Evolutionary conservation across 2,888 invertebrate species (phyloP), one percentile per base, ranked within the genome.

Genomic region (Philaethria dido): DNA sequence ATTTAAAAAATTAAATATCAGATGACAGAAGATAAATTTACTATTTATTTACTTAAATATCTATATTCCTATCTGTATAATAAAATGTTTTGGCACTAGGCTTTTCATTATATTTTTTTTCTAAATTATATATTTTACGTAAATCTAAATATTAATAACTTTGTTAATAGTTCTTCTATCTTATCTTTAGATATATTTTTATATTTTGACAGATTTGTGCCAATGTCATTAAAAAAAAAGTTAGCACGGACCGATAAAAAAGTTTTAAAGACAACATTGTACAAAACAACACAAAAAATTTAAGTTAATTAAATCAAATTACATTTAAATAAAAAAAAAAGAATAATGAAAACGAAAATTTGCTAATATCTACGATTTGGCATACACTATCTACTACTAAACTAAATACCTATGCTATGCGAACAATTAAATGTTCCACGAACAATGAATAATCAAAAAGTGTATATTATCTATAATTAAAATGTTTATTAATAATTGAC

Each of bases 401-500:
- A 42, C 22, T 45, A 18, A n/a, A 2, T 54, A 42, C 22, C 22
- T 42, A 57, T 42, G 11, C 16, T 39, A 39, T 22, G 13, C 16
- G n/a, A 55, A 25, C 16, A 66, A 62, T 47, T 6, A 29, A 62
- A 62, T 62, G n/a, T 44, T n/a, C 33, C 48, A 20, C 60, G 48
- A 36, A 52, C 48, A 79, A 89, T 71, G 61, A 87, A 74, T 75
- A 77, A 81, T 73, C 81, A 82, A 66, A 76, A 75, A 61, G 84
- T 78, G 63, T 85, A 82, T 67, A 84, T 64, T 61, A 20, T 67
- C 64, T 36, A 79, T 70, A 85, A 79, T 44, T 75, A 89, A 79
- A 73, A 90, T 83, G 75, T 88, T 80, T 79, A 89, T 72, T 69
- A 84, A 74, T 85, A 89, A 87, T 86, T 86, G 88, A 87, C 85